A percentile compares a stretch with the other conserved stretches of the same genome.
Conservation (phyloP, 2,113 vertebrate species). For the human region GRCh38 chr6:165512001-165512500, state of each 20-base stretch:
- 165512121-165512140: neutral
- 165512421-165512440: neutral
- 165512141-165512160: neutral
- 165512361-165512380: neutral
- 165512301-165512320: too few species aligned
- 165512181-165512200: neutral
- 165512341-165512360: neutral
- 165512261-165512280: neutral
- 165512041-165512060: neutral
- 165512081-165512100: neutral
- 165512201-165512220: neutral
- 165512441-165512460: neutral
- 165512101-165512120: neutral
- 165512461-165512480: neutral
- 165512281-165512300: neutral
- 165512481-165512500: neutral
- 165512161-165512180: neutral
- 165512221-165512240: neutral
- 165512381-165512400: too few species aligned
- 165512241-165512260: neutral
- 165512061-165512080: neutral
- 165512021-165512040: neutral
- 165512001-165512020: neutral
- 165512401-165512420: neutral
- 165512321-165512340: neutral